phyloP scores from a whole-genome alignment of 2,888 invertebrate genomes.

The Drosophila fungiperda region DNA sequence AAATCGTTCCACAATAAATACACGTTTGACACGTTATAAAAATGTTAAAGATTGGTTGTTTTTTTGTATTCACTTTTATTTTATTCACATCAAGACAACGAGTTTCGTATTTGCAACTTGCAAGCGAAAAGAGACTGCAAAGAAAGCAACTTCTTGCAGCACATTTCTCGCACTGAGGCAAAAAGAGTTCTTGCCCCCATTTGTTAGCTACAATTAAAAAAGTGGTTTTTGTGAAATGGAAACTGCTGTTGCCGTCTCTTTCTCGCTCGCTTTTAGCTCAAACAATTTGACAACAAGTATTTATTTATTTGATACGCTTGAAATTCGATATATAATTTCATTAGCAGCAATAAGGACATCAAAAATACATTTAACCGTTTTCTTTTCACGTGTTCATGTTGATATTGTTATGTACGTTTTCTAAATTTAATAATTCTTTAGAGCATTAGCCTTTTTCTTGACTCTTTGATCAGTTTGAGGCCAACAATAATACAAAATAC shows the following conservation, averaged over 20 bases:
- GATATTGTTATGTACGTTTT: slow-evolving; percentile 6
- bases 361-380: slow-evolving; percentile 60
- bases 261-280: not conserved
- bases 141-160: not conserved
- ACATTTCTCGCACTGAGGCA: not conserved
- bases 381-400: not conserved
- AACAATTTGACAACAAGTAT: slow-evolving; percentile 12
- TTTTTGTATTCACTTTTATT: slow-evolving; percentile 9
- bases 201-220: not conserved
- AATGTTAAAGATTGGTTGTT: not conserved
- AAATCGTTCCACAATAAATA: slow-evolving; percentile 1
- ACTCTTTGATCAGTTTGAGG: slow-evolving; percentile 8
- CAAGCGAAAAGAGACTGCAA: slow-evolving; percentile 20
- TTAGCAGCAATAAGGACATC: slow-evolving; percentile 57
- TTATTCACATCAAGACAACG: slow-evolving; percentile 24
- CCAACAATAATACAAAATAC: slow-evolving; percentile 5
- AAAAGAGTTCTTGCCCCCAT: not conserved
- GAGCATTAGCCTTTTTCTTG: slow-evolving; percentile 4
- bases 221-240: not conserved
- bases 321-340: slow-evolving; percentile 7
- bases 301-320: slow-evolving; percentile 1
- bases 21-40: not conserved
- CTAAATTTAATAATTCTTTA: slow-evolving; percentile 17
- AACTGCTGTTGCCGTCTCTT: slow-evolving; percentile 10
- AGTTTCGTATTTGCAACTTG: not conserved